Conservation (phyloP, 2,113 vertebrate genomes). For the Etia nguti region DNA sequence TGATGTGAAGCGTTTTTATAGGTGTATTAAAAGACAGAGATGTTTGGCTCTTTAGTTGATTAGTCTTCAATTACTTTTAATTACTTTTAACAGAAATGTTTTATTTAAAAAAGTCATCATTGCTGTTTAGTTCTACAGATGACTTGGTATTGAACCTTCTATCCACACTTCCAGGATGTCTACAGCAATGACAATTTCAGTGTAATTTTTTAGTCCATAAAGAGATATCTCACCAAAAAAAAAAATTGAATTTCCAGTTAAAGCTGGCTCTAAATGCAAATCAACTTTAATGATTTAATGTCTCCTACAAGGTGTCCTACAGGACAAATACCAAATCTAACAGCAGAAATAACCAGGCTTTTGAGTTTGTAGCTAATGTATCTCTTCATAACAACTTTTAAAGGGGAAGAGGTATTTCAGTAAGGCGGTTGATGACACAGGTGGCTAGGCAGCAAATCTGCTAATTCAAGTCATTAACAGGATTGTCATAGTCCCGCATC, state of each 20-base stretch:
- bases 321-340: not conserved
- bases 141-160: not conserved
- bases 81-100: not conserved
- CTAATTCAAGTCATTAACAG: not conserved
- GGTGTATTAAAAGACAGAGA: not conserved
- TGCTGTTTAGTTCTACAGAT: not conserved
- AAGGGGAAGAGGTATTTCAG: not conserved
- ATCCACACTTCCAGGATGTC: not conserved
- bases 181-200: not conserved
- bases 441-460: not conserved
- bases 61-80: not conserved
- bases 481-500: too few species aligned
- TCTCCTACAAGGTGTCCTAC: not conserved
- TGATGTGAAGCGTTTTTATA: not conserved
- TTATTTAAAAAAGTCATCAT: not conserved
- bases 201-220: not conserved
- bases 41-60: not conserved
- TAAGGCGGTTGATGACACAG: not conserved
- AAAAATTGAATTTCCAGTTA: not conserved
- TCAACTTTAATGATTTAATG: not conserved
- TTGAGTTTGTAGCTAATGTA: not conserved
- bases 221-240: not conserved
- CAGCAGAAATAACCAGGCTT: not conserved
- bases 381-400: not conserved
- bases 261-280: not conserved